A percentile compares a stretch with the other conserved stretches of the same genome.
Evolutionary conservation across 2,113 vertebrate genomes (phyloP).

Genomic region (Sander vitreus): DNA sequence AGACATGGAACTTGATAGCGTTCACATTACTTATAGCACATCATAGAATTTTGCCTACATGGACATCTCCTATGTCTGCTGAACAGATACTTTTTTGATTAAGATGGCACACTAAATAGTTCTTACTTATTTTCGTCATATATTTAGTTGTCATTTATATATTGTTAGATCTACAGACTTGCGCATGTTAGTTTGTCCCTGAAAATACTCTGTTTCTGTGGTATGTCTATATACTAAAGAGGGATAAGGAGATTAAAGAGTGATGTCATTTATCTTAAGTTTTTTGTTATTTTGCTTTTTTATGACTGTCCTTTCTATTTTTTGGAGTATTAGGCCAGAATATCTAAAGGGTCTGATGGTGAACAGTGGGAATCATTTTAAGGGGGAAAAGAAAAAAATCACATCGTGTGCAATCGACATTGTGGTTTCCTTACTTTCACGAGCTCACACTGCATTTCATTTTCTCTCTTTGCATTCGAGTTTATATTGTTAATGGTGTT

Average conservation of each 20-base stretch:
- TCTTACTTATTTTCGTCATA: background rate
- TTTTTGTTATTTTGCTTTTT: background rate
- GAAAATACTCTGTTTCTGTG: background rate
- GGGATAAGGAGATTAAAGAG: background rate
- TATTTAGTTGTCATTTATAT: background rate
- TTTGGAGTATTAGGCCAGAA: too few species aligned
- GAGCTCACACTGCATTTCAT: background rate
- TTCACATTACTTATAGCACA: background rate
- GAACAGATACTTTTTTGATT: too few species aligned
- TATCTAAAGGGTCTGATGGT: too few species aligned
- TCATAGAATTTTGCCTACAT: background rate
- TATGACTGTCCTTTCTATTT: background rate
- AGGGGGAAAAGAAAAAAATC: too few species aligned
- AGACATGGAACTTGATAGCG: background rate
- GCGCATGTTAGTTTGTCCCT: background rate
- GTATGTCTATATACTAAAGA: background rate
- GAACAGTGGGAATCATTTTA: background rate
- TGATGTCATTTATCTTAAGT: background rate
- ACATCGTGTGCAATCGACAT: too few species aligned
- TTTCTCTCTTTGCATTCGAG: constrained; percentile 3
- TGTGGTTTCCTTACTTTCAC: background rate
- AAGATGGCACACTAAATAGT: too few species aligned
- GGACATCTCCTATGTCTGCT: background rate
- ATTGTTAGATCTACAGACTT: background rate
- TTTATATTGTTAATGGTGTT: constrained; percentile 53